A percentile compares a stretch with the other conserved stretches of the same genome.
Evolutionary conservation across 2,888 invertebrate species (phyloP).

Genomic region (Eurytoma adleriae): DNA sequence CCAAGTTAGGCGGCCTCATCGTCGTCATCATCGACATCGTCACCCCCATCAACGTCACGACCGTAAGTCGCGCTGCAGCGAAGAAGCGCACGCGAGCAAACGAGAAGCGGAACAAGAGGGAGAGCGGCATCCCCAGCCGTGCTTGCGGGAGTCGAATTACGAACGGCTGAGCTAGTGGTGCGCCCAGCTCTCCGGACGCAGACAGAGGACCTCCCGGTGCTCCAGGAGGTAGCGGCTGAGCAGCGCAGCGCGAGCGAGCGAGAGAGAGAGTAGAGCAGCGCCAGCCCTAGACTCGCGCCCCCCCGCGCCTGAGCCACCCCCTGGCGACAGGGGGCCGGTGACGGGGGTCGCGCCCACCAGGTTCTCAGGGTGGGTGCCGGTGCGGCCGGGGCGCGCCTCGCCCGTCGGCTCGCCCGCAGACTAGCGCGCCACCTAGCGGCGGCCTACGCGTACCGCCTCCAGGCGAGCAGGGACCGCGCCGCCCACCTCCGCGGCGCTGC

Average conservation of each 20-base stretch:
- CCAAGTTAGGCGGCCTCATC: conserved; percentile 26
- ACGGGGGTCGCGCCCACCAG: conserved; percentile 62
- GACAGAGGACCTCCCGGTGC: neutral
- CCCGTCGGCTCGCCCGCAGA: conserved; percentile 76
- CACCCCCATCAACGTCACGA: conserved; percentile 16
- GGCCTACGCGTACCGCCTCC: conserved; percentile 78
- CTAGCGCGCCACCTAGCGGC: conserved; percentile 74
- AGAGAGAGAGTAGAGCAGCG: neutral
- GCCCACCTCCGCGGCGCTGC: conserved; percentile 41
- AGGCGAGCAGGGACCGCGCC: neutral
- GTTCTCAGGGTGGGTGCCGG: conserved; percentile 80
- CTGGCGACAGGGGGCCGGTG: conserved; percentile 79
- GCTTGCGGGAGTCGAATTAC: conserved; percentile 9
- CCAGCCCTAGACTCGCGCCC: conserved; percentile 47
- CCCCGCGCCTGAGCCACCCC: conserved; percentile 77
- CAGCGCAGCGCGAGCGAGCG: neutral
- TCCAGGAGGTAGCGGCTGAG: neutral
- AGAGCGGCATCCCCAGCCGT: conserved; percentile 30
- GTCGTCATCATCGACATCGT: conserved; percentile 26
- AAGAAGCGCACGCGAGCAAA: neutral
- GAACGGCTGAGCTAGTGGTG: conserved; percentile 55
- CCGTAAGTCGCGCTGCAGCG: neutral
- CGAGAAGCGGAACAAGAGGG: conserved; percentile 25
- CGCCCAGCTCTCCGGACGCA: neutral
- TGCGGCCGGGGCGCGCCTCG: conserved; percentile 83